A percentile compares a stretch with the other conserved stretches of the same genome.
Conservation (phyloP, 2,113 vertebrate genomes). For the Rhadina sibilatrix region DNA sequence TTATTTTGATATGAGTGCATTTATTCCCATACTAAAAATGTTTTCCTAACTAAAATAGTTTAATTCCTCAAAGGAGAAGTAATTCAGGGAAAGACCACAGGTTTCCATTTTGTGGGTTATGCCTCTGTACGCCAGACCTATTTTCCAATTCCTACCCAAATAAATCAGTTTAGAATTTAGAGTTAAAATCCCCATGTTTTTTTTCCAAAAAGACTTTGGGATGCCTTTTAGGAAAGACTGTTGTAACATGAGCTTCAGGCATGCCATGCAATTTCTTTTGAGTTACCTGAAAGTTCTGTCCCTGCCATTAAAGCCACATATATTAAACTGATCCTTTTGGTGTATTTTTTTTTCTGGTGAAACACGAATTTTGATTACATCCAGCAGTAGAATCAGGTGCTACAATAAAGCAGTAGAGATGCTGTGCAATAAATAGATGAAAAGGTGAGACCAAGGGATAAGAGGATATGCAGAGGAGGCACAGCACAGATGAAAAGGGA, state of each 20-base stretch:
- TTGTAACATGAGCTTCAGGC: not conserved
- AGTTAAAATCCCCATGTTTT: not conserved
- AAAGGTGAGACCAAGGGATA: not conserved
- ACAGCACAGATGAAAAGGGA: not conserved
- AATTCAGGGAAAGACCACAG: constrained; percentile 39
- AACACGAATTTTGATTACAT: not conserved
- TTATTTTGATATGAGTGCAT: not conserved
- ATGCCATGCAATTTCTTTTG: not conserved
- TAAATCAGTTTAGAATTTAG: not conserved
- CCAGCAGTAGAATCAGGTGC: not conserved
- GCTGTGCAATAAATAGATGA: not conserved
- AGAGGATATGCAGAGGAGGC: not conserved
- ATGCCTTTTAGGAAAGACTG: not conserved
- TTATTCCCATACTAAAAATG: constrained; percentile 32
- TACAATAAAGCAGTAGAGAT: not conserved
- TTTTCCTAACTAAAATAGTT: constrained; percentile 27
- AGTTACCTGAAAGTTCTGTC: not conserved
- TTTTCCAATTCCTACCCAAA: constrained; percentile 34
- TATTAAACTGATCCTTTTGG: not conserved
- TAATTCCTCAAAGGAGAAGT: constrained; percentile 25
- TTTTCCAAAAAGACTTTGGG: not conserved
- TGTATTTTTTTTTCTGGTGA: not conserved
- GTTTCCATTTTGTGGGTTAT: constrained; percentile 55
- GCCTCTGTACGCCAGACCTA: constrained; percentile 56
- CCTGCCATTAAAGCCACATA: not conserved